Evolutionary conservation across 1,140 invertebrate species (phyloP).

Genomic region (Caenorhabditis remanei): DNA sequence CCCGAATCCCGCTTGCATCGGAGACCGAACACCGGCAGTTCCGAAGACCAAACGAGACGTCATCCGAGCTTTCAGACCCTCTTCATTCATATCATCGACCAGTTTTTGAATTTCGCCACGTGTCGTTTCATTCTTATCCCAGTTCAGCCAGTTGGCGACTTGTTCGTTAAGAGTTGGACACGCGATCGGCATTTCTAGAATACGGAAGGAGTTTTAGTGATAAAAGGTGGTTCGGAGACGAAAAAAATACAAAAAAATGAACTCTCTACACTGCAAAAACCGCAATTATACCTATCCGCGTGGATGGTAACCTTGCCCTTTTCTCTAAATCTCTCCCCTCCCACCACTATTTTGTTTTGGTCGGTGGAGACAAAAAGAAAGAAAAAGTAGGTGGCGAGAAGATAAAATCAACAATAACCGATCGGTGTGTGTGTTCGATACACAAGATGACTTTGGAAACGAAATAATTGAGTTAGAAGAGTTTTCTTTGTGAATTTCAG

Average conservation of each 20-base stretch:
- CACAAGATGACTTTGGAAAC: neutral
- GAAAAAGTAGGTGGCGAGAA: neutral
- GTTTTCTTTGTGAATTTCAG: no score
- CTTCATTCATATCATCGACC: conserved; percentile 80
- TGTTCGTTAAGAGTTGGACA: conserved; percentile 80
- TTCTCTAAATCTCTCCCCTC: neutral
- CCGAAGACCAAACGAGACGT: conserved; percentile 86
- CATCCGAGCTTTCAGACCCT: conserved; percentile 81
- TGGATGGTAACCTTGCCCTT: conserved; percentile 19
- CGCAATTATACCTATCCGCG: neutral
- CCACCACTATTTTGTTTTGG: neutral
- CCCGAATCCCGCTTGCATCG: conserved; percentile 91
- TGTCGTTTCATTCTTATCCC: conserved; percentile 82
- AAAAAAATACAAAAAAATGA: neutral
- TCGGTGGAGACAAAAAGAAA: neutral
- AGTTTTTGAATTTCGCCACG: conserved; percentile 81
- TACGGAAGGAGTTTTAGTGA: neutral
- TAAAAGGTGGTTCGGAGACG: neutral
- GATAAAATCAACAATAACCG: conserved; percentile 39
- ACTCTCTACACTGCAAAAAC: neutral
- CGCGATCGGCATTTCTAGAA: conserved; percentile 61
- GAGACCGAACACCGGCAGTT: conserved; percentile 88
- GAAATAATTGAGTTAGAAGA: no score
- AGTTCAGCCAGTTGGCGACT: conserved; percentile 82
- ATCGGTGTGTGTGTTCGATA: neutral